Conservation (phyloP, 2,888 invertebrate genomes). For the Hydrotaea cyrtoneurina region DNA sequence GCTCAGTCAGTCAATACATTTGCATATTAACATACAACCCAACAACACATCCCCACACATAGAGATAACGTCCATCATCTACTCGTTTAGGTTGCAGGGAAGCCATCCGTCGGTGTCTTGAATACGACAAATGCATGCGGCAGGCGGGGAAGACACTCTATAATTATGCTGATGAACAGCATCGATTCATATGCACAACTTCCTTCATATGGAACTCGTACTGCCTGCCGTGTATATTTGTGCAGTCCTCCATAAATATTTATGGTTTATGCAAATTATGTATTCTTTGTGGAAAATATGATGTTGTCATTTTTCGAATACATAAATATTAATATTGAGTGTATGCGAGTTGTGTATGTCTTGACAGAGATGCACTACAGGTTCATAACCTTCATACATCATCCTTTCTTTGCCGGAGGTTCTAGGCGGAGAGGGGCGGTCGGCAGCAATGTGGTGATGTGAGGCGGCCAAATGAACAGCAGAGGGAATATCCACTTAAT, state of each 20-base stretch:
- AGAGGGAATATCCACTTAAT: background rate
- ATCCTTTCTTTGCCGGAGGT: too few relatives aligned
- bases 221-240: background rate
- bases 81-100: too few relatives aligned
- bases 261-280: constrained; percentile 31
- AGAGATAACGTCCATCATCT: too few relatives aligned
- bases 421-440: too few relatives aligned
- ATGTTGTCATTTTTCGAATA: constrained; percentile 31
- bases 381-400: background rate
- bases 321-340: constrained; percentile 16
- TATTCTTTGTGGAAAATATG: constrained; percentile 19
- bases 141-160: background rate
- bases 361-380: background rate
- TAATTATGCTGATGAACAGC: background rate
- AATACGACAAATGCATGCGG: background rate
- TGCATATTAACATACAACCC: background rate
- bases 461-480: too few relatives aligned
- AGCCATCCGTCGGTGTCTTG: too few relatives aligned
- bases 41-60: background rate
- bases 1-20: background rate
- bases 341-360: background rate
- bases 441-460: too few relatives aligned
- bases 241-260: constrained; percentile 23
- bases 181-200: background rate
- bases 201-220: background rate